Evolutionary conservation across 2,888 invertebrate species (phyloP), one percentile per base, ranked within the genome.

Genomic region (Acleris sparsana): DNA sequence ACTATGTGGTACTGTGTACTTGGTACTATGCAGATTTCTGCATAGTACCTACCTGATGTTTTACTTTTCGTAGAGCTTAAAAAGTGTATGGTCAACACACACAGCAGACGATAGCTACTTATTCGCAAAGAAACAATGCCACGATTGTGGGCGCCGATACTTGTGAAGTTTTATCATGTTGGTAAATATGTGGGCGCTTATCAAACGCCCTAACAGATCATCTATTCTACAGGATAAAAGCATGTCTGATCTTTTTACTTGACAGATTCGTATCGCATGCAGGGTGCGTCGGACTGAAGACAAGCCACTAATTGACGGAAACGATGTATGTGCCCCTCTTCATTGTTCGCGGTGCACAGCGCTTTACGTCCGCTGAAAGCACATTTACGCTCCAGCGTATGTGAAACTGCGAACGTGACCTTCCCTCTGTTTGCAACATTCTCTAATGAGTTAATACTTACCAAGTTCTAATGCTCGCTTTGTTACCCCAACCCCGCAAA

Each of bases 221-320:
- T 25, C 25, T 25, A 25, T 25, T 25, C 25, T 25, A 25, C 25
- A 25, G 25, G 6, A 1, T 25, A 25, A 25, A 25, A 25, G 5
- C 25, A 5, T 25, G 5, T 5, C 20, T 20, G 1, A 20, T 25
- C 6, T 6, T 25, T 6, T 25, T 25, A 25, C 25, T 25, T 7
- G 1, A 7, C 9, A 9, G 33, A 33, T 33, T 33, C 9, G 33
- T 33, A 33, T 33, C 33, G 33, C 16, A 3, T 18, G 13, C 7
- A 39, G 39, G 20, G 39, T 55, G 43, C 16, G 20, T 16, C 3
- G 44, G 44, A n/a, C 44, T 56, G 22, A 56, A 56, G 20, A 43
- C 44, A 44, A 25, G 3, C 44, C 44, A 46, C 56, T 56, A 56
- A 56, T 56, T 56, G 56, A 44, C 44, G 56, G 56, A 25, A 43